Evolutionary conservation across 1,140 invertebrate species (phyloP).

Genomic region (Leucophenga varia): DNA sequence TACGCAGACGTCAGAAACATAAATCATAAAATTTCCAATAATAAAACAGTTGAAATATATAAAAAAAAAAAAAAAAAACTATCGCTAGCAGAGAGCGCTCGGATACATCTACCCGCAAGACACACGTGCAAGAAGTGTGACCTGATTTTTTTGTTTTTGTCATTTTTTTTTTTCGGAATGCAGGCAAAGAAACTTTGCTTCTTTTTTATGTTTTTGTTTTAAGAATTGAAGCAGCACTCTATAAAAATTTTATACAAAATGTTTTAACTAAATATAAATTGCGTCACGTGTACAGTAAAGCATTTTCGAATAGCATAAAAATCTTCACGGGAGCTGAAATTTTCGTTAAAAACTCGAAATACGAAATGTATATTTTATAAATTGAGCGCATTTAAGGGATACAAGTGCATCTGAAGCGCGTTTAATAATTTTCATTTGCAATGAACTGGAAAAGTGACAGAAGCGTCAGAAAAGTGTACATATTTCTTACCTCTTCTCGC

Average conservation of each 20-base stretch:
- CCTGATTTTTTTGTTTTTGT: slow-evolving; percentile 25
- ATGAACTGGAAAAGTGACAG: slow-evolving; percentile 10
- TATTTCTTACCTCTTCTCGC: too few relatives aligned
- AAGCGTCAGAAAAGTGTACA: background rate
- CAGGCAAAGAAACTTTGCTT: too few relatives aligned
- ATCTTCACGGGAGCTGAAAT: slow-evolving; percentile 14
- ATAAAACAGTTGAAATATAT: too few relatives aligned
- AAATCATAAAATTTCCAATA: slow-evolving; percentile 32
- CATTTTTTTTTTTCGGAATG: too few relatives aligned
- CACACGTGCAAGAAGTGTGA: slow-evolving; percentile 38
- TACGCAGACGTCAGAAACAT: too few relatives aligned
- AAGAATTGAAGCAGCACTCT: background rate
- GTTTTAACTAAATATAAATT: slow-evolving; percentile 25
- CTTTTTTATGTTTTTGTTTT: too few relatives aligned
- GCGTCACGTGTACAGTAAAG: slow-evolving; percentile 25
- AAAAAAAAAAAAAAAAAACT: slow-evolving; percentile 17
- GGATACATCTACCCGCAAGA: too few relatives aligned
- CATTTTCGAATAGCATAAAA: slow-evolving; percentile 5
- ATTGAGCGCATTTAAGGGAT: background rate
- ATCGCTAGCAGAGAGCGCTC: too few relatives aligned
- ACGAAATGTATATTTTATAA: background rate
- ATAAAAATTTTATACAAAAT: slow-evolving; percentile 1
- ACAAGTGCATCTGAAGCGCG: background rate
- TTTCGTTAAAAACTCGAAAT: slow-evolving; percentile 10
- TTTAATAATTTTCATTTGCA: slow-evolving; percentile 18